Percentiles rank a stretch among this genome's conserved stretches.
phyloP scores from a whole-genome alignment of 2,113 vertebrate species.

The Megaptera novaeangliae region DNA sequence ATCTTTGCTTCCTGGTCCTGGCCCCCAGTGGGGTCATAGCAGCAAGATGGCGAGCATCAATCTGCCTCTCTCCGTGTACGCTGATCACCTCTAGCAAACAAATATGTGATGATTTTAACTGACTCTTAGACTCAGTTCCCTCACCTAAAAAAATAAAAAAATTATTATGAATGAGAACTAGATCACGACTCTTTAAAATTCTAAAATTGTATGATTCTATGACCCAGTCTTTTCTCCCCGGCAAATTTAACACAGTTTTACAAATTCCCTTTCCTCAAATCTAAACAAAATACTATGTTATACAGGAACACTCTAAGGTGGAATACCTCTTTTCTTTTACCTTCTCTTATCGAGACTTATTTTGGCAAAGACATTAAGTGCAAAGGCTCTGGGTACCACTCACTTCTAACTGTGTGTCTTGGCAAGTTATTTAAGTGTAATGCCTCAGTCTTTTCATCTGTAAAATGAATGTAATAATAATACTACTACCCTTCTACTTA shows the following conservation, averaged over 20 bases:
- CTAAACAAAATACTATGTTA: conserved; percentile 12
- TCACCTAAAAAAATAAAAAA: not conserved
- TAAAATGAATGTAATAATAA: conserved; percentile 1
- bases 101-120: not conserved
- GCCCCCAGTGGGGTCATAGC: not conserved
- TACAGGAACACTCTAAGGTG: not conserved
- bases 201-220: not conserved
- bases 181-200: not conserved
- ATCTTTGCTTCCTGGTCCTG: not conserved
- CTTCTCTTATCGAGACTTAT: not conserved
- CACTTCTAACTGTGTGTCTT: not conserved
- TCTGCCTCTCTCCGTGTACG: rapidly evolving
- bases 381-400: not conserved
- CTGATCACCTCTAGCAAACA: not conserved
- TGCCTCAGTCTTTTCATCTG: not conserved
- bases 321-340: not conserved
- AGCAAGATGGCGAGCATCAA: not conserved
- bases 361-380: not conserved
- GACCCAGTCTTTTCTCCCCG: not conserved
- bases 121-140: not conserved
- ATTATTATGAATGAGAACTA: not conserved
- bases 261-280: not conserved
- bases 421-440: not conserved
- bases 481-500: not conserved
- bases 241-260: not conserved